These are phyloP conservation scores for Spheniscus mendiculus DNA, from an alignment of 2,113 vertebrate species.

Conservation along the genomic window DNA sequence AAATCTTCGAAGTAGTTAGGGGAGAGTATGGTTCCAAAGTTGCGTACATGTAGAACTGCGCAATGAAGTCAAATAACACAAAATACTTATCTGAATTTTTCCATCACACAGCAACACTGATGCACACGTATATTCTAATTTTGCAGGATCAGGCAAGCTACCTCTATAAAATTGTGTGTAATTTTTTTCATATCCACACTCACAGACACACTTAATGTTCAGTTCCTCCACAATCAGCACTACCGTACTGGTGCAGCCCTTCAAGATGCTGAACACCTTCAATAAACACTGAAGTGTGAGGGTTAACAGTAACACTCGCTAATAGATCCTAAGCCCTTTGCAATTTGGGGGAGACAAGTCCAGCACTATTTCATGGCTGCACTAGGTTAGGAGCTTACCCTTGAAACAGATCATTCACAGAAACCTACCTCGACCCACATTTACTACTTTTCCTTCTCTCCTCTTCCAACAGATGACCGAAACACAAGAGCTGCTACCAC, in stretches of 20 bases:
- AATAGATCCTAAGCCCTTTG: neutral
- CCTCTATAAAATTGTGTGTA: accelerated
- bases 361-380: too few species aligned
- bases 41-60: neutral
- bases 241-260: accelerated
- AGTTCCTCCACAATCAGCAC: neutral
- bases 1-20: neutral
- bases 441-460: neutral
- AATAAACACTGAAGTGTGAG: accelerated
- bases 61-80: neutral
- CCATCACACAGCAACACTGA: neutral
- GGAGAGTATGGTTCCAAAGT: neutral
- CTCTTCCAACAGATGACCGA: neutral
- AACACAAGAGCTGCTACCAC: neutral
- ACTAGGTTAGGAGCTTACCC: neutral
- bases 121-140: accelerated
- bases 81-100: neutral
- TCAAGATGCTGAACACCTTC: neutral
- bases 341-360: neutral
- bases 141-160: neutral
- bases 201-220: accelerated
- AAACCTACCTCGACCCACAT: neutral
- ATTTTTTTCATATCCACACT: neutral
- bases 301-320: neutral
- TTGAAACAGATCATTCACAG: neutral